phyloP scores from a whole-genome alignment of 2,797 vertebrate genomes.

The Acropternis orthonyx region DNA sequence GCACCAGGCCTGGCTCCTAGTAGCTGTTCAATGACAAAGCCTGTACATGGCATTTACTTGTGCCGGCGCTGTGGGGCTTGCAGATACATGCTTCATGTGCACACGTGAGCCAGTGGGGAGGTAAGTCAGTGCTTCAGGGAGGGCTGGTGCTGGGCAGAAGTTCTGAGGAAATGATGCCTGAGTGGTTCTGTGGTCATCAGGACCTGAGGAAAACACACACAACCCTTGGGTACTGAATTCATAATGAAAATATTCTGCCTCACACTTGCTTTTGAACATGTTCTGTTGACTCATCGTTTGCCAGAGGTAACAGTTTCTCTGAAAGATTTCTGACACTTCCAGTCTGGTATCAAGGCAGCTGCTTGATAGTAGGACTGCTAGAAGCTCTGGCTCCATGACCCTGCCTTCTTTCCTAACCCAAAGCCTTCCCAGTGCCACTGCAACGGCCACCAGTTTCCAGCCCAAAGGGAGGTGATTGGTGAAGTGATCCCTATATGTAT shows the following conservation, averaged over 20 bases:
- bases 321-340: background rate
- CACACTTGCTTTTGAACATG: background rate
- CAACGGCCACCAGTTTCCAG: background rate
- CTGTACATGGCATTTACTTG: background rate
- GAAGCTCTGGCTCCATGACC: background rate
- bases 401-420: background rate
- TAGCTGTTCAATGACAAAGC: rapidly evolving
- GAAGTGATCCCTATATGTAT: constrained; percentile 42
- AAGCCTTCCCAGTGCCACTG: background rate
- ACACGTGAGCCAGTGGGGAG: background rate
- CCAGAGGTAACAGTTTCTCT: background rate
- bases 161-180: background rate
- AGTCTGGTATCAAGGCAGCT: background rate
- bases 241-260: background rate
- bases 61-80: background rate
- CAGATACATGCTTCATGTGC: rapidly evolving
- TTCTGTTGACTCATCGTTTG: background rate
- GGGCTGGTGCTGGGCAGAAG: background rate
- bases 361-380: background rate
- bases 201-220: background rate
- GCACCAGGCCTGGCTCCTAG: rapidly evolving
- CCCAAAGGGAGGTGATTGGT: background rate
- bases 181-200: background rate
- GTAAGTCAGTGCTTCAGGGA: background rate
- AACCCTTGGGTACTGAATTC: background rate